Evolutionary conservation across 2,797 vertebrate species (phyloP).

Genomic region (Ptychadena robeensis): DNA sequence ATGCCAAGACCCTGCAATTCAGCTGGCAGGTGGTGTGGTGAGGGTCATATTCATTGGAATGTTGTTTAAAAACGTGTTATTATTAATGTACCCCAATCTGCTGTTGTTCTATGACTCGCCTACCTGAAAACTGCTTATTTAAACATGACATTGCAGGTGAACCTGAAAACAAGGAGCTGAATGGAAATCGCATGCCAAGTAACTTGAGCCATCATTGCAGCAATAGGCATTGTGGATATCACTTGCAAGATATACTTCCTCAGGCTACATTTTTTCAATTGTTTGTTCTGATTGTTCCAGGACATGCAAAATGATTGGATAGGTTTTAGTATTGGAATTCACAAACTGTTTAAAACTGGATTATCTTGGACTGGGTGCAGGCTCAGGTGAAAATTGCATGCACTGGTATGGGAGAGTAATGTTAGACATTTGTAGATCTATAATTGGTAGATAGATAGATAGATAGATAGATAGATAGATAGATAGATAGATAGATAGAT

Average conservation of each 20-base stretch:
- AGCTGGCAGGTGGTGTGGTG: slow-evolving; percentile 80
- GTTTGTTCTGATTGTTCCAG: slow-evolving; percentile 58
- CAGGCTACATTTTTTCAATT: slow-evolving; percentile 45
- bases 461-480: slow-evolving; percentile 6
- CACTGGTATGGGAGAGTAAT: neutral
- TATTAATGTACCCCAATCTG: slow-evolving; percentile 80
- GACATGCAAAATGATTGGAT: slow-evolving; percentile 28
- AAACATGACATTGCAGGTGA: slow-evolving; percentile 64
- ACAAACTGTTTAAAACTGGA: slow-evolving; percentile 31
- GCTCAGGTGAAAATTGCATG: slow-evolving; percentile 2
- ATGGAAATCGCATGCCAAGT: slow-evolving; percentile 62
- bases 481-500: slow-evolving; percentile 2
- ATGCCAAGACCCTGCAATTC: slow-evolving; percentile 84
- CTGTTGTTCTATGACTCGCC: slow-evolving; percentile 75
- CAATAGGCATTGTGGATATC: slow-evolving; percentile 60
- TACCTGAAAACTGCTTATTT: slow-evolving; percentile 67
- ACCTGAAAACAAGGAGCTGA: slow-evolving; percentile 63
- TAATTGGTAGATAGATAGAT: neutral
- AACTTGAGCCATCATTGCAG: slow-evolving; percentile 6
- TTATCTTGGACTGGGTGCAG: slow-evolving; percentile 37
- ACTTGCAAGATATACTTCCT: slow-evolving; percentile 57
- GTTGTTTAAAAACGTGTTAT: slow-evolving; percentile 76
- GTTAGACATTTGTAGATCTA: too few relatives aligned
- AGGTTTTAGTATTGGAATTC: slow-evolving; percentile 35
- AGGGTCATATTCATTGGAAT: slow-evolving; percentile 77